These are phyloP conservation scores for Silvanus unidentatus DNA, from an alignment of 2,888 invertebrate genomes.

Conservation along the genomic window DNA sequence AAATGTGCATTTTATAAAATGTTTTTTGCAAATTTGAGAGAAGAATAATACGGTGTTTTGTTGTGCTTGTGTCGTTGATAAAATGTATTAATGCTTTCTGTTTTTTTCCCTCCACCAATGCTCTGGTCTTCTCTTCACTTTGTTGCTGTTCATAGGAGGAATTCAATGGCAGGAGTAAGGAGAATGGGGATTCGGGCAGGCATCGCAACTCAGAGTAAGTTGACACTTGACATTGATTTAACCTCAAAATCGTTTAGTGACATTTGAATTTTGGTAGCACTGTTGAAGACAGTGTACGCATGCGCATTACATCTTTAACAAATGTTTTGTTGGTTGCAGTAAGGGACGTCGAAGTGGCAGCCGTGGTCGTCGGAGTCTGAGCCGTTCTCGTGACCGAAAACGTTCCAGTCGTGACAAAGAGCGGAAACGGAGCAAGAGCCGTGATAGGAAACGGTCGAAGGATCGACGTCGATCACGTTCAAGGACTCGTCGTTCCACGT, in stretches of 20 bases:
- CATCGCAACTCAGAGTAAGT: slow-evolving; percentile 52
- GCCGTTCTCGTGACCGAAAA: slow-evolving; percentile 23
- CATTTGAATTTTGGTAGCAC: no score
- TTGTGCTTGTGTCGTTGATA: slow-evolving; percentile 11
- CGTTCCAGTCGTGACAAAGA: slow-evolving; percentile 25
- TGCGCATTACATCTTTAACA: no score
- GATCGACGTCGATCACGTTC: slow-evolving; percentile 1
- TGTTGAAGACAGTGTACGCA: no score
- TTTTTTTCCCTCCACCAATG: slow-evolving; percentile 1
- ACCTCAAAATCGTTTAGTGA: no score
- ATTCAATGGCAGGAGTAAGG: slow-evolving; percentile 50
- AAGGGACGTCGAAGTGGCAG: slow-evolving; percentile 15
- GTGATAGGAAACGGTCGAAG: neutral
- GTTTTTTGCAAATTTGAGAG: neutral
- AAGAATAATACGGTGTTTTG: slow-evolving; percentile 9
- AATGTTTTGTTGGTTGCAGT: slow-evolving; percentile 11
- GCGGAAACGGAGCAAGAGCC: slow-evolving; percentile 15
- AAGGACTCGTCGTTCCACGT: slow-evolving; percentile 9
- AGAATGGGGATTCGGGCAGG: slow-evolving; percentile 54
- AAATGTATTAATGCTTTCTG: slow-evolving; percentile 41
- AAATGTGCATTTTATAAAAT: no score
- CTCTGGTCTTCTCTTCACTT: slow-evolving; percentile 35
- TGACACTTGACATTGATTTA: no score
- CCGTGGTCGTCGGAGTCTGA: slow-evolving; percentile 19
- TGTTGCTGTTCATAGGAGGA: slow-evolving; percentile 52